Conservation (phyloP, 2,888 invertebrate genomes). For the Linnaemya vulpina region DNA sequence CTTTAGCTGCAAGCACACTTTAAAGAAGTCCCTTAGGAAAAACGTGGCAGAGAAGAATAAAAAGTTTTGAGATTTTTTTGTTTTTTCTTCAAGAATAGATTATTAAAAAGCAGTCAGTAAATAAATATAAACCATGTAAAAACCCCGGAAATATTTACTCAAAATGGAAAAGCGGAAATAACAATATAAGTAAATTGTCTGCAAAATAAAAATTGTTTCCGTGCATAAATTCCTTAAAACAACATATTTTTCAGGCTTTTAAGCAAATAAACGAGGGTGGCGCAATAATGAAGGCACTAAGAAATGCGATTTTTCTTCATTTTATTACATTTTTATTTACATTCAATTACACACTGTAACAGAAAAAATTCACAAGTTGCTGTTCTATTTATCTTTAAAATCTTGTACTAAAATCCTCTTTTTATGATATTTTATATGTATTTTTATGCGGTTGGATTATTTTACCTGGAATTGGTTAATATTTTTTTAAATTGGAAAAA, state of each 20-base stretch:
- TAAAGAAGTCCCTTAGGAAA: slow-evolving; percentile 28
- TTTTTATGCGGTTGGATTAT: too few relatives aligned
- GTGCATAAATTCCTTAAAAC: slow-evolving; percentile 70
- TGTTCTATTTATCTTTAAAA: too few relatives aligned
- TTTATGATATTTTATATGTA: too few relatives aligned
- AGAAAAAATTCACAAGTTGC: too few relatives aligned
- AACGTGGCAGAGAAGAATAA: slow-evolving; percentile 36
- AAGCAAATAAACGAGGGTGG: neutral
- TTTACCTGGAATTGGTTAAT: too few relatives aligned
- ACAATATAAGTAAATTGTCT: slow-evolving; percentile 83
- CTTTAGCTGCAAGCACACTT: neutral
- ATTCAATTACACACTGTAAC: too few relatives aligned
- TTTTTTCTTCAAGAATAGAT: neutral
- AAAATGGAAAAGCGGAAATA: slow-evolving; percentile 80
- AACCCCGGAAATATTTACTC: slow-evolving; percentile 79
- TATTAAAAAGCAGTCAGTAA: slow-evolving; percentile 16
- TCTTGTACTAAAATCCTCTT: too few relatives aligned
- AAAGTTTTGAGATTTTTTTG: slow-evolving; percentile 27
- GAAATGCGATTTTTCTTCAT: too few relatives aligned
- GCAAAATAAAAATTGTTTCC: slow-evolving; percentile 83
- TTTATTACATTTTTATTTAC: too few relatives aligned
- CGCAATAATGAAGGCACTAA: neutral
- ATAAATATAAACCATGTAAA: slow-evolving; percentile 55
- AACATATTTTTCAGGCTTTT: neutral
- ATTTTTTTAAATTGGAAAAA: too few relatives aligned